Base-by-base conservation (phyloP, 1,140 invertebrate species). In the Colletes latitarsis region DNA sequence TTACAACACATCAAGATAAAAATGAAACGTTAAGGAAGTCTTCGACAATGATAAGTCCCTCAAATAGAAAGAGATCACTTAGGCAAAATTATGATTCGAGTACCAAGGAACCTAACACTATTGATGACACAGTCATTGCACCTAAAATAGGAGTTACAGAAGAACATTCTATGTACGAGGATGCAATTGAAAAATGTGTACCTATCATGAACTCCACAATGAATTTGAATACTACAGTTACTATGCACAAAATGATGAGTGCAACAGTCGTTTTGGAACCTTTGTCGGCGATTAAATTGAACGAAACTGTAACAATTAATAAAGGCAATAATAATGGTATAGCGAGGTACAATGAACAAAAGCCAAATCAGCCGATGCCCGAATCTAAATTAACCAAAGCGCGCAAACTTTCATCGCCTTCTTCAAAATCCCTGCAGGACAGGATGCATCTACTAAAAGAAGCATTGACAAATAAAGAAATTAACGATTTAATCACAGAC, bases 161-260 rank as follows among this genome's bases (percentile, higher is more conserved):
- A 4, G 92, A 93, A 10, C 67, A 74, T 14, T 93, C 92, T 3
- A 75, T 93, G 66, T 94, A 94, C 19, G 92, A 93, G 60, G 93
- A 94, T 82, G 93, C 92, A 0, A 83, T 92, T 53, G 89, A 85
- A 14, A 93, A 92, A 76, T 82, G 84, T 14, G 79, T 85, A 41
- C 91, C 90, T n/a, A 89, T 92, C 8, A 83, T 92, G 87, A 93
- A 92, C 85, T 93, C 93, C 8, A 93, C 92, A 3, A 89, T 93
- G 89, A 93, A 92, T 68, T 71, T 84, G 17, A 89, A 90, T 75
- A 66, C 83, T 12, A 85, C 89, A 1, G 19, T 78, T 49, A 74
- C 63, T 14, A 52, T 89, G 17, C 88, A 91, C 0, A 92, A 89
- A 72, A 81, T 88, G 39, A 88, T 92, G 76, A 90, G 92, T 64